Evolutionary conservation across 2,888 invertebrate species (phyloP).

Genomic region (Phasia obesa): DNA sequence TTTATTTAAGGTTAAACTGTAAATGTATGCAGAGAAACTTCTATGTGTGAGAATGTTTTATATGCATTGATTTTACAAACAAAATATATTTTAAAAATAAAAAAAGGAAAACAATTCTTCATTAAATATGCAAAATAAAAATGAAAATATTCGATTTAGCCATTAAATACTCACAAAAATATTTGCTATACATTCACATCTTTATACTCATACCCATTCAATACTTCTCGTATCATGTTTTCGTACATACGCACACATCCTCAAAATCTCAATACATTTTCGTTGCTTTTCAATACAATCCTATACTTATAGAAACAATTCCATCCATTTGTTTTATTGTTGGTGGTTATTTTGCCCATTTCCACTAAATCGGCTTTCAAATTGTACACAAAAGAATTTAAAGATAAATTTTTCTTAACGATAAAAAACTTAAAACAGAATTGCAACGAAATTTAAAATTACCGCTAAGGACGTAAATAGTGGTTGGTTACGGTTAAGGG

Average conservation of each 20-base stretch:
- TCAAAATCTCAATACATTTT: background rate
- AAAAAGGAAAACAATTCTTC: conserved; percentile 23
- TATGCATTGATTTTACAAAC: no score
- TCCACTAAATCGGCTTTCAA: background rate
- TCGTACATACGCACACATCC: background rate
- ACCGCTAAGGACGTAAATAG: background rate
- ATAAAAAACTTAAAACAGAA: no score
- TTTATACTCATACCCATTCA: background rate
- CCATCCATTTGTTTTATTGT: background rate
- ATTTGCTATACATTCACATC: background rate
- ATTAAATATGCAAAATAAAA: conserved; percentile 44
- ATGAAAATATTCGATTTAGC: conserved; percentile 38
- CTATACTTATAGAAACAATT: background rate
- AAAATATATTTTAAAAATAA: background rate
- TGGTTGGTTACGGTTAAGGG: no score
- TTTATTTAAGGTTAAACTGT: background rate
- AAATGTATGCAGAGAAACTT: background rate
- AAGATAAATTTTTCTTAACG: background rate
- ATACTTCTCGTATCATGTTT: background rate
- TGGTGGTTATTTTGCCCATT: background rate
- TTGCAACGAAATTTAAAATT: no score
- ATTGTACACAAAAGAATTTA: background rate
- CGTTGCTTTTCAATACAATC: background rate
- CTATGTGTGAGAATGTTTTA: no score
- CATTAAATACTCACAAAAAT: conserved; percentile 15